Evolutionary conservation across 2,113 vertebrate species (phyloP).

Genomic region (Crocuta crocuta): DNA sequence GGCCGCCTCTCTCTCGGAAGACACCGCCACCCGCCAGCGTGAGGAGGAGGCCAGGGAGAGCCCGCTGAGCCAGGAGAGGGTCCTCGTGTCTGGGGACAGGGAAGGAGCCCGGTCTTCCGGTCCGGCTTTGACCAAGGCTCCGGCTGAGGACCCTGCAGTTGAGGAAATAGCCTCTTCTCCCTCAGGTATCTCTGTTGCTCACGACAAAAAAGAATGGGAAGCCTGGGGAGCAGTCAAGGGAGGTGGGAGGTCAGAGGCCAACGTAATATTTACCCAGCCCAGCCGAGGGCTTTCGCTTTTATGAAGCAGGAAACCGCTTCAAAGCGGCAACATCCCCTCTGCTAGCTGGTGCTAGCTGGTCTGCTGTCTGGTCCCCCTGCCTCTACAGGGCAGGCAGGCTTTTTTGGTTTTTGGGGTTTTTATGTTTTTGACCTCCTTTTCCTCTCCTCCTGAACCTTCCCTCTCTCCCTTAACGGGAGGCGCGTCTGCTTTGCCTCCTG

Average conservation of each 20-base stretch:
- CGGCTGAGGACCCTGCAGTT: neutral
- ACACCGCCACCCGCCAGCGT: accelerated
- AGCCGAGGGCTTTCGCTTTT: slow-evolving; percentile 86
- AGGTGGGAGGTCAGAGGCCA: slow-evolving; percentile 84
- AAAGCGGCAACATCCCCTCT: slow-evolving; percentile 77
- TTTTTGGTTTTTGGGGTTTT: no score
- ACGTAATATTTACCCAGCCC: slow-evolving; percentile 87
- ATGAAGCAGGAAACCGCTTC: slow-evolving; percentile 76
- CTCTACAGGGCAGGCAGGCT: neutral
- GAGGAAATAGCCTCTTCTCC: neutral
- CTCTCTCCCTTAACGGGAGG: neutral
- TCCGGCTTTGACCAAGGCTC: neutral
- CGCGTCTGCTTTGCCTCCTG: neutral
- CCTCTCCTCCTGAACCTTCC: neutral
- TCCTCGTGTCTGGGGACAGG: neutral
- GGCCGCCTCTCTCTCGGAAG: neutral
- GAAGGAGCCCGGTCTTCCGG: neutral
- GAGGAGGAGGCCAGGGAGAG: neutral
- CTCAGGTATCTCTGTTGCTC: neutral
- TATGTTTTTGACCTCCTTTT: neutral
- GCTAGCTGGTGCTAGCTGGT: neutral
- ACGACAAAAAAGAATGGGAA: neutral
- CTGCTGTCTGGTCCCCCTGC: neutral
- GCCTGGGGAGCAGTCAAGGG: neutral
- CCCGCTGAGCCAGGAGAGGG: neutral